Conservation (phyloP, 2,888 invertebrate genomes). For the Ormyrus rosae region DNA sequence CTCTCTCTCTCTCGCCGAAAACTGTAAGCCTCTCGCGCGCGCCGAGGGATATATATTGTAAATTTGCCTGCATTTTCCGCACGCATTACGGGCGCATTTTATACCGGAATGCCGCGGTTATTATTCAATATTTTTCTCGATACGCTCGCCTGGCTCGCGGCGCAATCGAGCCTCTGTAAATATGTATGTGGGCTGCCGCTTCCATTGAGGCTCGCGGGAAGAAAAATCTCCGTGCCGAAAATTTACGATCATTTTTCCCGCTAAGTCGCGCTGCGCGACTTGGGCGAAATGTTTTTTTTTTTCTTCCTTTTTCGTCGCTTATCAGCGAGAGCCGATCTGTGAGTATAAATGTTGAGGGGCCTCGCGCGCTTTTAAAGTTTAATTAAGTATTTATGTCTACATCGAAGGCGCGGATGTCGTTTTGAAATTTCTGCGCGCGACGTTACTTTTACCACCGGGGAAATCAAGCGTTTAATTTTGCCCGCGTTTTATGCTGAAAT, state of each 20-base stretch:
- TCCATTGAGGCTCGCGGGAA: not conserved
- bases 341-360: not conserved
- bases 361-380: not conserved
- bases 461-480: constrained; percentile 39
- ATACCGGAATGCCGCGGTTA: constrained; percentile 66
- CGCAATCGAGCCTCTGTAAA: not conserved
- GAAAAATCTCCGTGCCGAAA: constrained; percentile 8
- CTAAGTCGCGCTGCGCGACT: too few relatives aligned
- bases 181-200: not conserved
- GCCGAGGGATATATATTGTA: constrained; percentile 10
- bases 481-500: constrained; percentile 18
- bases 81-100: constrained; percentile 37
- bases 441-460: constrained; percentile 1
- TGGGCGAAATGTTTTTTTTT: too few relatives aligned
- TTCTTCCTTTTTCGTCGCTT: too few relatives aligned
- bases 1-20: not conserved
- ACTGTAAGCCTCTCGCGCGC: constrained; percentile 20
- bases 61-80: constrained; percentile 32
- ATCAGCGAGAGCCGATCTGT: not conserved
- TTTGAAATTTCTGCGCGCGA: constrained; percentile 20
- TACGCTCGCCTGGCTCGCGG: constrained; percentile 64
- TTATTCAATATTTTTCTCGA: constrained; percentile 69
- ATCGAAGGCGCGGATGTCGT: constrained; percentile 9
- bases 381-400: not conserved
- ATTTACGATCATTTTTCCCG: constrained; percentile 23